Percentiles rank a stretch among this genome's conserved stretches.
Conservation (phyloP, 1,140 invertebrate species). For the Diachasma alloeum region DNA sequence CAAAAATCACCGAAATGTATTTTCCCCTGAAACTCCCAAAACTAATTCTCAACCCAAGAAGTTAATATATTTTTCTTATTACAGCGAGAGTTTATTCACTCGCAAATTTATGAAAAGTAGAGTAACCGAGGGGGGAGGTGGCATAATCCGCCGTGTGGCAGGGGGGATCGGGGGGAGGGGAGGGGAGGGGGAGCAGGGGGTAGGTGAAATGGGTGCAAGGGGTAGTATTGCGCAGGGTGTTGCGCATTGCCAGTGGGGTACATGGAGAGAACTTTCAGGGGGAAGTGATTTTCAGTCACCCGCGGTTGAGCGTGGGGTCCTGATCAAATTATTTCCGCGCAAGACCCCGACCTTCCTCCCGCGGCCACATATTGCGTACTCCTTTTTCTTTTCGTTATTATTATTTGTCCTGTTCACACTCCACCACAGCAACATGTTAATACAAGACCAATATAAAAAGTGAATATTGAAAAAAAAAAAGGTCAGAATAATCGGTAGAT, state of each 20-base stretch:
- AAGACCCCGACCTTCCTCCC: constrained; percentile 30
- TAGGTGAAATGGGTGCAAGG: constrained; percentile 25
- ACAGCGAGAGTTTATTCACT: background rate
- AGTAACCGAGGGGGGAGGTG: background rate
- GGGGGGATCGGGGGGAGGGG: too few species aligned
- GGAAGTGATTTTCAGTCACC: constrained; percentile 59
- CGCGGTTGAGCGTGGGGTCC: constrained; percentile 60
- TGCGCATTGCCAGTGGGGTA: constrained; percentile 48
- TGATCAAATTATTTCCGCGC: constrained; percentile 28
- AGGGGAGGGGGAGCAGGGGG: background rate
- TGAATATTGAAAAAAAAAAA: too few species aligned
- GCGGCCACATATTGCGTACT: background rate
- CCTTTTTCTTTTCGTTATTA: background rate
- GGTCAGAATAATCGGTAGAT: too few species aligned
- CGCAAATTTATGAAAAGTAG: background rate
- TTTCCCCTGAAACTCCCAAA: too few species aligned
- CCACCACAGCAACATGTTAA: background rate
- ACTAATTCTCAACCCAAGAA: background rate
- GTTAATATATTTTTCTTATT: background rate
- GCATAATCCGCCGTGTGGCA: too few species aligned
- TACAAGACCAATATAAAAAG: background rate
- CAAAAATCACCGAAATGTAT: too few species aligned
- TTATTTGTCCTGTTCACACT: background rate
- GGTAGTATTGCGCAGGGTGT: constrained; percentile 61
- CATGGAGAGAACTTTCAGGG: constrained; percentile 28